These are phyloP conservation scores for Dipus sagitta DNA, from an alignment of 2,797 vertebrate genomes.

Conservation along the genomic window DNA sequence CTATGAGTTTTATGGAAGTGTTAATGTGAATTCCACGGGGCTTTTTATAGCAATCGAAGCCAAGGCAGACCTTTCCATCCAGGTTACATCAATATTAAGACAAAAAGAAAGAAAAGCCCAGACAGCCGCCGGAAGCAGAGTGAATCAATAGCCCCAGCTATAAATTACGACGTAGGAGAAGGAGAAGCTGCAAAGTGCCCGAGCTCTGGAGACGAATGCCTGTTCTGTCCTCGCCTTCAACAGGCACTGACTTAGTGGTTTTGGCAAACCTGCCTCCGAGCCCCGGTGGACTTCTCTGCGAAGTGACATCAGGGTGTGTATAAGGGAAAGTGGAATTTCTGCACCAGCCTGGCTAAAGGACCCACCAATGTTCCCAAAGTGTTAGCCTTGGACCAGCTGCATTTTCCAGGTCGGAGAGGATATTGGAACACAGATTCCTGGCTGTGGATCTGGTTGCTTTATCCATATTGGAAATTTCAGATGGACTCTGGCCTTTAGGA, in stretches of 20 bases:
- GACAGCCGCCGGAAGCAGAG: not conserved
- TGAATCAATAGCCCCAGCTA: not conserved
- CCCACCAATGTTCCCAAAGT: not conserved
- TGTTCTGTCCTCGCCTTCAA: not conserved
- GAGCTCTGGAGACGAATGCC: not conserved
- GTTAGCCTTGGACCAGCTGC: fast-evolving
- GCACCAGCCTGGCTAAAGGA: not conserved
- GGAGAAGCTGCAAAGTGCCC: not conserved
- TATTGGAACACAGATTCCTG: not conserved
- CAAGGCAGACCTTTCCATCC: slow-evolving; percentile 65
- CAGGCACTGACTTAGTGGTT: not conserved
- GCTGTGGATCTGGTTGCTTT: not conserved
- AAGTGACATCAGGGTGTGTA: fast-evolving
- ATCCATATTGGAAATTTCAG: not conserved
- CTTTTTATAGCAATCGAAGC: slow-evolving; percentile 73
- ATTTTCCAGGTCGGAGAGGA: fast-evolving
- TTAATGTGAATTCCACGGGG: slow-evolving; percentile 77
- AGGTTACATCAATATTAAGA: slow-evolving; percentile 63
- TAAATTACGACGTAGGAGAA: not conserved
- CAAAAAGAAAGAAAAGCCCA: not conserved
- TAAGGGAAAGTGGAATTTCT: not conserved
- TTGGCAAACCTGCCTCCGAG: not conserved
- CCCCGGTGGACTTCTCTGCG: not conserved
- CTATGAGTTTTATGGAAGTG: slow-evolving; percentile 84
- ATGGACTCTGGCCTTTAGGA: not conserved